Evolutionary conservation across 2,113 vertebrate species (phyloP).

Genomic region (zebrafish (Danio rerio)): GRCz12tu NC_133182.1:34198501-34199000

Average conservation of each 20-base stretch:
- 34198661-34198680: neutral
- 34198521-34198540: constrained; percentile 94
- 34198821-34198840: constrained; percentile 98
- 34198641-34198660: neutral
- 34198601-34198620: neutral
- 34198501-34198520: constrained; percentile 86
- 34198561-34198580: constrained; percentile 78
- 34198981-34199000: constrained; percentile 21
- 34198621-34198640: neutral
- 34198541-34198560: constrained; percentile 95
- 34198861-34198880: constrained; percentile 90
- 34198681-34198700: neutral
- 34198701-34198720: neutral
- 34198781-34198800: constrained; percentile 73
- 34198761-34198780: neutral
- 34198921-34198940: constrained; percentile 38
- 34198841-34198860: constrained; percentile 97
- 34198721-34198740: neutral
- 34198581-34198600: neutral
- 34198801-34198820: constrained; percentile 99
- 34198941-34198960: neutral
- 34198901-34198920: neutral
- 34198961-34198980: neutral
- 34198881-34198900: constrained; percentile 31
- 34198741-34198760: neutral